Base-by-base conservation (phyloP, 2,113 vertebrate genomes). In the Copsychus sechellarum region DNA sequence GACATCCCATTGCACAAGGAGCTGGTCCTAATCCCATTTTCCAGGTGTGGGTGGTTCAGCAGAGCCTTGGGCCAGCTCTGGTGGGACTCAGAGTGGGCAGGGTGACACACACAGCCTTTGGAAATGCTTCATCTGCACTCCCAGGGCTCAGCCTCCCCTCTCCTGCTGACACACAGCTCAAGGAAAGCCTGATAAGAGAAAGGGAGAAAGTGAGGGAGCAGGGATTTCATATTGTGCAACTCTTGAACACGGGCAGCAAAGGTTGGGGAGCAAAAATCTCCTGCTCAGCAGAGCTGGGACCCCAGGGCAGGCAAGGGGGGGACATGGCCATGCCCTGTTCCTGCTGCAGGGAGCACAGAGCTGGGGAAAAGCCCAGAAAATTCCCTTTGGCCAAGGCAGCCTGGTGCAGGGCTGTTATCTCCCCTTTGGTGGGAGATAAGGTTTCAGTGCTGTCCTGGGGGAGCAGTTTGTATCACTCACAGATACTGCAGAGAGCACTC, bases 371-470 rank as follows among this genome's bases (percentile, higher is more conserved):
- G 26, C 82, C 76, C 88, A 83, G 90, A 77, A 45, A 45, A 45
- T 21, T 40, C 47, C 18, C 42, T 54, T 20, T 17, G 78, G 88
- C 88, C 33, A 9, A 40, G 69, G 3, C 57, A 84, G 74, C 6
- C 5, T 7, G 26, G 28, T 24, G 22, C 77, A 61, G n/a, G 80
- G 64, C 77, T 12, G 34, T 64, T 81, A 88, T 94, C 94, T 93
- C 81, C 88, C 33, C 67, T 90, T 28, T 50, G 40, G 66, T 34
- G 64, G 5, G 56, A 90, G 91, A 93, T 91, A 92, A 96, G 77
- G 38, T 14, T 31, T 28, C 77, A 43, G 56, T 2, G 82, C 26
- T 45, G 86, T 60, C 70, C 88, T 79, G 56, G 66, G 0, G 4
- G 66, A 82, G 93, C 92, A 65, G 85, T 36, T 61, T 22, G 21